phyloP scores from a whole-genome alignment of 2,797 vertebrate genomes.

The Tokudaia tokunoshimensis region DNA sequence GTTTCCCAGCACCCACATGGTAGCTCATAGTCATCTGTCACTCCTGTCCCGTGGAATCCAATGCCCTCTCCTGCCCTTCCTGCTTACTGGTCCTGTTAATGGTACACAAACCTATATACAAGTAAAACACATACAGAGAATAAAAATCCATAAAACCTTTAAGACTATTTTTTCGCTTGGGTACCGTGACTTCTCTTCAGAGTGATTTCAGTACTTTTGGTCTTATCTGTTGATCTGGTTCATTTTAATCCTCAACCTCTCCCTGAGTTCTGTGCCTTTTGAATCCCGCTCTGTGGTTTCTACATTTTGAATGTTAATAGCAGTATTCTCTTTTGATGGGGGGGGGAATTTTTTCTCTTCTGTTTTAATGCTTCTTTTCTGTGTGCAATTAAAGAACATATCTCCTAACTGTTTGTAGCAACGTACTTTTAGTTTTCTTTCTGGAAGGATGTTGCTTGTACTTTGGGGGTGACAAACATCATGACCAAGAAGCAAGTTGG shows the following conservation, averaged over 20 bases:
- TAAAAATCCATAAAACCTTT: background rate
- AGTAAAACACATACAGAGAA: background rate
- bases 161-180: background rate
- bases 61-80: background rate
- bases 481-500: no score
- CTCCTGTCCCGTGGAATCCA: background rate
- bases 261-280: background rate
- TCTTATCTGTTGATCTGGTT: background rate
- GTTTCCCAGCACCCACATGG: background rate
- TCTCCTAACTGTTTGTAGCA: background rate
- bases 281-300: background rate
- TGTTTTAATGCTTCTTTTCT: background rate
- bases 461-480: background rate
- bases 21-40: background rate
- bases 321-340: background rate
- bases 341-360: background rate
- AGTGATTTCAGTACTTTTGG: conserved; percentile 10
- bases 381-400: background rate
- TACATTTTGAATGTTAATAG: background rate
- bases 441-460: background rate
- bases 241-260: background rate
- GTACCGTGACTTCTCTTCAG: background rate
- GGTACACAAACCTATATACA: background rate
- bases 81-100: background rate
- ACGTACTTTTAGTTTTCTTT: background rate